A percentile compares a stretch with the other conserved stretches of the same genome.
These are phyloP conservation scores for Aplocera efformata DNA, from an alignment of 2,888 invertebrate species.

Conservation along the genomic window DNA sequence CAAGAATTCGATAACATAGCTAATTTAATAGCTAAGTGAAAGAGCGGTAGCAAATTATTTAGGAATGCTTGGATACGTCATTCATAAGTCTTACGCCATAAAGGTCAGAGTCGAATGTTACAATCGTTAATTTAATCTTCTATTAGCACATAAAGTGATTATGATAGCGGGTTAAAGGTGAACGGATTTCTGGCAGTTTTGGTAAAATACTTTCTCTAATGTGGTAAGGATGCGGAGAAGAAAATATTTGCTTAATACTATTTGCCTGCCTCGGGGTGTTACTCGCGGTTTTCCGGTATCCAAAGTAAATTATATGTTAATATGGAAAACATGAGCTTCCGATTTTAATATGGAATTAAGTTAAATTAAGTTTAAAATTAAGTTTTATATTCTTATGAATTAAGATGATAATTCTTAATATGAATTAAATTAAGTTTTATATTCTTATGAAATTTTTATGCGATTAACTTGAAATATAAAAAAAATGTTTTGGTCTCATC, in stretches of 20 bases:
- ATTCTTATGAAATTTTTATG: too few relatives aligned
- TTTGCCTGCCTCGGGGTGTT: too few relatives aligned
- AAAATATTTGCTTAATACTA: background rate
- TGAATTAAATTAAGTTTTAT: too few relatives aligned
- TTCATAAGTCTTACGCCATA: slow-evolving; percentile 8
- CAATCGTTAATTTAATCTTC: slow-evolving; percentile 11
- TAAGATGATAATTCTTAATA: too few relatives aligned
- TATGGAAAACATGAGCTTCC: too few relatives aligned
- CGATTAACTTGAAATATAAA: too few relatives aligned
- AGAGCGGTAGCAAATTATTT: slow-evolving; percentile 6
- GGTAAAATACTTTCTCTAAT: slow-evolving; percentile 7
- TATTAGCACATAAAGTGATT: slow-evolving; percentile 5
- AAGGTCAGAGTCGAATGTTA: slow-evolving; percentile 13
- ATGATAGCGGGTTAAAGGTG: slow-evolving; percentile 4
- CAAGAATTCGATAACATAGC: background rate
- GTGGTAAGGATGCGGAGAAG: slow-evolving; percentile 1
- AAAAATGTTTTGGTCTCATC: too few relatives aligned
- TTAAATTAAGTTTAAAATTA: too few relatives aligned
- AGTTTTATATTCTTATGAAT: too few relatives aligned
- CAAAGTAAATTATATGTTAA: too few relatives aligned
- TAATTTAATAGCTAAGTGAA: slow-evolving; percentile 2
- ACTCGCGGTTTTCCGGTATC: too few relatives aligned
- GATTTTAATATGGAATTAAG: too few relatives aligned
- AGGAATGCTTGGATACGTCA: background rate
- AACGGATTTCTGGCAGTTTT: slow-evolving; percentile 7